Conservation (phyloP, 2,888 invertebrate genomes). For the Platycnemis pennipes region DNA sequence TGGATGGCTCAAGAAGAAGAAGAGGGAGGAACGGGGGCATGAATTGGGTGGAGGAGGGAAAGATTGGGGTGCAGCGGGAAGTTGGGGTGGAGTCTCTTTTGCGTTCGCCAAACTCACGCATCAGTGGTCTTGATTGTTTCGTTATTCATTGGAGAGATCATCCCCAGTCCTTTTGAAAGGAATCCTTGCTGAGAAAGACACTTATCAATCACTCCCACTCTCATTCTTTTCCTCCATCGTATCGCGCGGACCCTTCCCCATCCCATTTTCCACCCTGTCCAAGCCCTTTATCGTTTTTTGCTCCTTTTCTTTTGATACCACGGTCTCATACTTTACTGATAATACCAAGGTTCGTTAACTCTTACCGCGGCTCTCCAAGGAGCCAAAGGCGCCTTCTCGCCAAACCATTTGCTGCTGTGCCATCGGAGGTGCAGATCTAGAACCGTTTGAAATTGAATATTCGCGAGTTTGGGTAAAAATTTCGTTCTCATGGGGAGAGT, state of each 20-base stretch:
- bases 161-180: conserved; percentile 50
- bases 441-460: no score
- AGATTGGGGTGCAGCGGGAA: background rate
- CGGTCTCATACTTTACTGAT: no score
- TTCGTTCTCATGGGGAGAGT: no score
- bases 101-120: conserved; percentile 45
- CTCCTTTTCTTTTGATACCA: background rate
- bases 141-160: conserved; percentile 65
- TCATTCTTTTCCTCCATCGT: background rate
- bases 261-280: background rate
- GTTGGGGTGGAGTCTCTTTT: background rate
- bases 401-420: no score
- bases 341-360: no score
- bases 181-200: conserved; percentile 58
- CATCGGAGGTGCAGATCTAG: no score
- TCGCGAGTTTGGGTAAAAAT: no score
- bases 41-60: background rate
- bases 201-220: conserved; percentile 62
- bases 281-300: background rate
- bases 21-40: background rate
- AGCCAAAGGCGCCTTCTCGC: no score
- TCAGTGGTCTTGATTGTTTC: conserved; percentile 63
- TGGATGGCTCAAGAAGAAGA: background rate
- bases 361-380: background rate
- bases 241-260: background rate